Evolutionary conservation across 2,113 vertebrate genomes (phyloP), one percentile per base, ranked within the genome.

Genomic region (Noctilio leporinus): DNA sequence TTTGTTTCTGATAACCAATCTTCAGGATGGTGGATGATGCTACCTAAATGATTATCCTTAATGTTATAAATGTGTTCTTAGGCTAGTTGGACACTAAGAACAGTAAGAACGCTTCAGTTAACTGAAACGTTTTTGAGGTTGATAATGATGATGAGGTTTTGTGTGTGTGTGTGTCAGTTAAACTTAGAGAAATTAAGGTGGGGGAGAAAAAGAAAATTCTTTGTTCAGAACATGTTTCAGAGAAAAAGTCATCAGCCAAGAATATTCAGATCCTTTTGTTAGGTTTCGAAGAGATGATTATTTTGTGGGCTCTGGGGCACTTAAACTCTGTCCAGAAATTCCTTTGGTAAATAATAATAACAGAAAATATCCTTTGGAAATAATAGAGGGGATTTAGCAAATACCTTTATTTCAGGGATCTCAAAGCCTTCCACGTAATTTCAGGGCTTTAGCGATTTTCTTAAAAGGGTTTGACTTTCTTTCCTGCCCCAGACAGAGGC

Each of bases 311-410:
- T 96, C 95, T 95, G 81, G 96, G 93, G 91, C 95, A 91, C 92
- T 96, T 97, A 93, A 97, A 96, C 83, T 93, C 87, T 96, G 94
- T 70, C 93, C 76, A 97, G 95, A 97, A 98, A 98, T 96, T 97
- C 95, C 72, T 97, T 94, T 57, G 91, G 96, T 96, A 96, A 97
- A 97, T 96, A 97, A 96, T 96, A 95, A 97, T 97, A 97, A 97
- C 96, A 97, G 96, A 94, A 95, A 96, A 93, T 97, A 96, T 96
- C 96, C 97, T 96, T 93, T 93, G 93, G 96, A 96, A 97, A 97
- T 97, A 96, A 97, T 96, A 89, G 94, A 55, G 85, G 88, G 95
- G 96, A 95, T 97, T 97, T 96, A 94, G 82, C 95, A 89, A 83
- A 87, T 86, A 83, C 95, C 78, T 96, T 92, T 86, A 90, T 88